Base-by-base conservation (phyloP, 2,113 vertebrate genomes). In the Acrocephalus kingi region DNA sequence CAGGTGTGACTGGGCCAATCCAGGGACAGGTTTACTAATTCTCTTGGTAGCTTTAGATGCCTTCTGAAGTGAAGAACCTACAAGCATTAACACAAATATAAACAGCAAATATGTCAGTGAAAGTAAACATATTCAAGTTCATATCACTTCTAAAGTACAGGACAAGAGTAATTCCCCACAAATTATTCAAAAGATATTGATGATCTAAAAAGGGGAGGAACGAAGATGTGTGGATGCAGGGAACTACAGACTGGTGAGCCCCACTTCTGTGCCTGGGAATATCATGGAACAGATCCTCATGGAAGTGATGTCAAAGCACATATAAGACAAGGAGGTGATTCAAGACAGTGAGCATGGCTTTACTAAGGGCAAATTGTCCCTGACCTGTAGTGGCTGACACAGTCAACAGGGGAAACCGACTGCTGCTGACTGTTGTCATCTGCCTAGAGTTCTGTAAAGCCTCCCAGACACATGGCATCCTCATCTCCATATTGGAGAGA, bases 1-100 rank as follows among this genome's bases (percentile, higher is more conserved):
- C 93, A 99, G 97, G 49, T 89, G 98, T 10, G 99, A 98, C 92
- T 99, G 99, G 8, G 99, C 98, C 68, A 99, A 97, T 17, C 98
- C 98, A 94, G 97, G 87, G 24, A 98, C 8, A 3, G 98, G 93
- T 55, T 95, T 98, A 77, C 75, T 95, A 58, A 82, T 87, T 90
- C 73, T 97, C 33, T 61, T 97, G 54, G 66, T 54, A 63, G 91
- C 89, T 96, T 71, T 97, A 61, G 79, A 52, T 59, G 64, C 35
- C 73, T 92, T 96, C 54, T 90, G 91, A 92, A 88, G 46, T 46
- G 66, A 88, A 68, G 90, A 89, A 93, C 96, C 98, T 98, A 90
- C 54, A 97, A 76, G n/a, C 20, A 63, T 93, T 45, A 62, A 62
- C 14, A 84, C 10, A 84, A 48, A 83, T 73, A 95, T 43, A 20